Evolutionary conservation across 2,888 invertebrate species (phyloP).

Genomic region (Drosophila suboccidentalis): DNA sequence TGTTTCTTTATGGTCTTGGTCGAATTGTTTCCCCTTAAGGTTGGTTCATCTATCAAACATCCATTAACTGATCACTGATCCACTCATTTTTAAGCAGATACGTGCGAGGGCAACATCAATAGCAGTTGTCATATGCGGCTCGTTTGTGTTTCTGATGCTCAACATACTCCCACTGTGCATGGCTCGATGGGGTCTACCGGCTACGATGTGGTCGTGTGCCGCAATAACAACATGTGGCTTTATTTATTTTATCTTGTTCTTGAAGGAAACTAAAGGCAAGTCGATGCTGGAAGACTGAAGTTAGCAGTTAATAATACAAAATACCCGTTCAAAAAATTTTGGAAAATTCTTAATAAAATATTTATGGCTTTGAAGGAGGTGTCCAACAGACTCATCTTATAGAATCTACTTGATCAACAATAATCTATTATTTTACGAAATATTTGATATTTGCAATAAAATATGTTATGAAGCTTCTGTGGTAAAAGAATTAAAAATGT

Average conservation of each 20-base stretch:
- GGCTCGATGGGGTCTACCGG: constrained; percentile 59
- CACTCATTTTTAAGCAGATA: constrained; percentile 63
- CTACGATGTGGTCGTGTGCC: constrained; percentile 76
- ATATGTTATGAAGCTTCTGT: not conserved
- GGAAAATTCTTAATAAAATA: not conserved
- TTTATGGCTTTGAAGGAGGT: not conserved
- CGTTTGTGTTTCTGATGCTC: constrained; percentile 70
- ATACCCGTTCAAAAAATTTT: not conserved
- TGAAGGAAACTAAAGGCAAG: constrained; percentile 82
- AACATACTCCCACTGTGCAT: constrained; percentile 81
- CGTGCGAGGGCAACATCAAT: constrained; percentile 74
- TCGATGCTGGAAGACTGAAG: constrained; percentile 62
- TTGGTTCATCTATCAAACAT: constrained; percentile 25
- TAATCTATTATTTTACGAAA: no score
- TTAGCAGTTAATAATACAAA: not conserved
- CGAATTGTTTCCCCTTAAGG: constrained; percentile 84
- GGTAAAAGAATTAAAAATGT: not conserved
- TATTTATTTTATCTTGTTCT: constrained; percentile 61
- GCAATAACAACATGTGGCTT: constrained; percentile 58
- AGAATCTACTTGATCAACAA: not conserved
- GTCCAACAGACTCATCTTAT: no score
- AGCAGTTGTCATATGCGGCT: constrained; percentile 69
- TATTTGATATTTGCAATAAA: not conserved
- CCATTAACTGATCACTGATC: not conserved
- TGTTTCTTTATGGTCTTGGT: constrained; percentile 82